These are phyloP conservation scores for Rhyacichthys aspro DNA, from an alignment of 2,797 vertebrate genomes.

Conservation along the genomic window DNA sequence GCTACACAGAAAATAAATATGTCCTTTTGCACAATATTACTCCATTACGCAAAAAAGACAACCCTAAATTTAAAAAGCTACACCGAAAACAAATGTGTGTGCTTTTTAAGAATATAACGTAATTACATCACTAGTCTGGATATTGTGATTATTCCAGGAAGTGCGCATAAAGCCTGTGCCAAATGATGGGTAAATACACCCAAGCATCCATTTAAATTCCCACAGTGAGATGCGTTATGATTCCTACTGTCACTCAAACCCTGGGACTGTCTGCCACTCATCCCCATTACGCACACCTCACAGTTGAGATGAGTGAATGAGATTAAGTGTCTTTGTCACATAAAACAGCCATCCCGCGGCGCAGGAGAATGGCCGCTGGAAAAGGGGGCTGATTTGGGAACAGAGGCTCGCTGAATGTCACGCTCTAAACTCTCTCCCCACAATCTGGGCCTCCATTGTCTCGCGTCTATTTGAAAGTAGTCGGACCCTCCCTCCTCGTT, in stretches of 20 bases:
- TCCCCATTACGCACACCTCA: constrained; percentile 45
- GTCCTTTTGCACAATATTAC: no score
- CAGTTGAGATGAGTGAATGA: constrained; percentile 81
- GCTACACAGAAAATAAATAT: background rate
- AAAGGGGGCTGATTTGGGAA: constrained; percentile 79
- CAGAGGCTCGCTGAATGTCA: constrained; percentile 80
- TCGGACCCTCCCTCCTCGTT: constrained; percentile 81
- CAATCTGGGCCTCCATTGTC: constrained; percentile 83
- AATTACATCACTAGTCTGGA: background rate
- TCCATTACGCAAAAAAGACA: no score
- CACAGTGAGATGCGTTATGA: constrained; percentile 29
- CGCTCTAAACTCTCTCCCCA: constrained; percentile 86
- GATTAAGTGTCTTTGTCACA: constrained; percentile 92
- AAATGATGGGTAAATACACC: background rate
- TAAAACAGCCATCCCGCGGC: constrained; percentile 87
- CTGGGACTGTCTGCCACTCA: constrained; percentile 14
- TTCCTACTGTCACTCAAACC: constrained; percentile 42
- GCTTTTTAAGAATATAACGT: background rate
- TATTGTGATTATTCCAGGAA: background rate
- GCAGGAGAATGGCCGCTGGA: constrained; percentile 81
- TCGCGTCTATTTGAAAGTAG: constrained; percentile 83
- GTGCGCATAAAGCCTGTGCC: background rate
- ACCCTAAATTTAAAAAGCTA: no score
- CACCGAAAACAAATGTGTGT: no score
- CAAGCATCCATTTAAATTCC: constrained; percentile 42